phyloP scores from a whole-genome alignment of 2,888 invertebrate species.

The Drosophila rubida region DNA sequence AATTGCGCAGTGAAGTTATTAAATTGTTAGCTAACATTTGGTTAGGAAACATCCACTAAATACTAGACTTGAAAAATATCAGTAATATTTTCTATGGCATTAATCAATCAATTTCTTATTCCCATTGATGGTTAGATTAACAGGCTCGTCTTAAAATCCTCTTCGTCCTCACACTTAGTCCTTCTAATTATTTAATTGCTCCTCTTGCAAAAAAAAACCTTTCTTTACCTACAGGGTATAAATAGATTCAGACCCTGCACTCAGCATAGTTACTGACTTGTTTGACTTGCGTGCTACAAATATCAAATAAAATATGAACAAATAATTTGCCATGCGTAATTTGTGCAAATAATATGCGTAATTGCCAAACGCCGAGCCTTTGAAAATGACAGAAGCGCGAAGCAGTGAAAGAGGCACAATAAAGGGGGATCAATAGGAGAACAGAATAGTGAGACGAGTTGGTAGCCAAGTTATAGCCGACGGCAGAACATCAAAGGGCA shows the following conservation, averaged over 20 bases:
- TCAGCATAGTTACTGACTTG: not conserved
- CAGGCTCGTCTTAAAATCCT: too few relatives aligned
- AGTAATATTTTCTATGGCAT: too few relatives aligned
- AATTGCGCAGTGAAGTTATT: too few relatives aligned
- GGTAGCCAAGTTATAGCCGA: slow-evolving; percentile 28
- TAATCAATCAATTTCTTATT: too few relatives aligned
- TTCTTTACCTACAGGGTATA: slow-evolving; percentile 43
- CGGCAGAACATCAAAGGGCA: slow-evolving; percentile 71
- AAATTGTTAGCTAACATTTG: not conserved
- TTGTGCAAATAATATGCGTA: slow-evolving; percentile 80
- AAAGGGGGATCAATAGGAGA: not conserved
- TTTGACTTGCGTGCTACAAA: slow-evolving; percentile 61
- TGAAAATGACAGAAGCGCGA: slow-evolving; percentile 15
- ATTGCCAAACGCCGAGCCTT: slow-evolving; percentile 53
- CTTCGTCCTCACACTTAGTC: too few relatives aligned
- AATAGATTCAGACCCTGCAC: not conserved
- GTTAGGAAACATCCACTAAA: not conserved
- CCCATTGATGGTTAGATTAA: too few relatives aligned
- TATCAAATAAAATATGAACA: slow-evolving; percentile 60
- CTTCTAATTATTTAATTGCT: too few relatives aligned
- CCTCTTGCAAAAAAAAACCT: too few relatives aligned
- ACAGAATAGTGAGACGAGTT: not conserved
- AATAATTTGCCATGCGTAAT: slow-evolving; percentile 77
- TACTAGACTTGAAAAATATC: too few relatives aligned
- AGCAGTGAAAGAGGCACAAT: not conserved